Evolutionary conservation across 2,888 invertebrate genomes (phyloP).

Genomic region (Netelia inedita): DNA sequence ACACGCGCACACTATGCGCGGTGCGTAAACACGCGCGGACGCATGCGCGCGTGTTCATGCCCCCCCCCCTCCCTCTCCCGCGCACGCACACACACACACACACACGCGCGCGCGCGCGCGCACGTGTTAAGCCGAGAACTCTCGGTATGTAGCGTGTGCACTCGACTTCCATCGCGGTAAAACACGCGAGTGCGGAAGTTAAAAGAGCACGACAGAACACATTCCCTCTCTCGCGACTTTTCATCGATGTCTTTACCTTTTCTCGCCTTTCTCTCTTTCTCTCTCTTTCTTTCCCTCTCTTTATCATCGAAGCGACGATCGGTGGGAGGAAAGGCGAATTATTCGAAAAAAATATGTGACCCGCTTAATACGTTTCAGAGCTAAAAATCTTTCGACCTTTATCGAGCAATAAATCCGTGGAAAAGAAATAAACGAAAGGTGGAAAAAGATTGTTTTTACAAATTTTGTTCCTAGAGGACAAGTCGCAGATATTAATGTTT

Average conservation of each 20-base stretch:
- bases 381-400: not conserved
- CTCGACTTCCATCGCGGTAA: not conserved
- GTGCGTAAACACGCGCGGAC: too few relatives aligned
- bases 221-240: slow-evolving; percentile 22
- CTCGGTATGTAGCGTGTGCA: not conserved
- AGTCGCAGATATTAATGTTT: too few relatives aligned
- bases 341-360: slow-evolving; percentile 11
- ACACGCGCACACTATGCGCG: too few relatives aligned
- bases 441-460: not conserved
- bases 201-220: not conserved
- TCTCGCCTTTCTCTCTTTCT: slow-evolving; percentile 18
- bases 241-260: slow-evolving; percentile 39
- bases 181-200: not conserved
- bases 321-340: slow-evolving; percentile 35
- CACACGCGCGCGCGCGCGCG: not conserved
- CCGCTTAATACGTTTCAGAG: not conserved
- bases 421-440: not conserved
- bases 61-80: not conserved
- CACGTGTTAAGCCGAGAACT: slow-evolving; percentile 1
- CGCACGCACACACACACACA: not conserved
- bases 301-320: not conserved
- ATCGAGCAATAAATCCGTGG: not conserved
- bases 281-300: slow-evolving; percentile 8
- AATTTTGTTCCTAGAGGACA: too few relatives aligned
- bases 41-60: not conserved